Evolutionary conservation across 1,140 invertebrate genomes (phyloP).

Genomic region (Penaeus japonicus): DNA sequence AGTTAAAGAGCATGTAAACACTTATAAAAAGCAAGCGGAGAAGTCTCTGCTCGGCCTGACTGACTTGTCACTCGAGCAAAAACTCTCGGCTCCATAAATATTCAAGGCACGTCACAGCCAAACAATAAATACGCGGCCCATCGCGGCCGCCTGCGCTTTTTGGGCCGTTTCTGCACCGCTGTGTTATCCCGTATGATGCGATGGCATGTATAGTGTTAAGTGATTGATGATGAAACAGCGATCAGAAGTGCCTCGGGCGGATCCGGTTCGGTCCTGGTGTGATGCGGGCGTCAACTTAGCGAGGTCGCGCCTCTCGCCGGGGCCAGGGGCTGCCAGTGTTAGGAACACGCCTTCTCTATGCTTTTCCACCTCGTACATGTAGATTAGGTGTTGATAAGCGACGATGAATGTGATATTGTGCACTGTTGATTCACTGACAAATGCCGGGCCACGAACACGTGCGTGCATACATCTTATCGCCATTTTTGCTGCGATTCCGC

Average conservation of each 20-base stretch:
- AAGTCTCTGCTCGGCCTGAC: neutral
- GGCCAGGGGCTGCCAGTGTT: neutral
- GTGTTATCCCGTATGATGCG: neutral
- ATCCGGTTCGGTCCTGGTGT: too few relatives aligned
- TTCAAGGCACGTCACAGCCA: conserved; percentile 36
- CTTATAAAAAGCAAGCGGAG: neutral
- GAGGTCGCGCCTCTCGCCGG: neutral
- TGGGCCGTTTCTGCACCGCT: neutral
- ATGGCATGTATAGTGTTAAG: neutral
- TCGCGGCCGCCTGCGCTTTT: neutral
- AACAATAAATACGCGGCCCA: conserved; percentile 30
- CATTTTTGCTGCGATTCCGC: neutral
- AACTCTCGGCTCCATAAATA: conserved; percentile 37
- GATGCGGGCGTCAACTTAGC: neutral
- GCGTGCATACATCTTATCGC: neutral
- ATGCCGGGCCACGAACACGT: conserved; percentile 16
- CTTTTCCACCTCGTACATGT: neutral
- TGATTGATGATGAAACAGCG: neutral
- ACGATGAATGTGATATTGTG: conserved; percentile 54
- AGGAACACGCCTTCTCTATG: conserved; percentile 18
- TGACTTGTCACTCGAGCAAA: conserved; percentile 34
- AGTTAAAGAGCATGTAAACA: conserved; percentile 42
- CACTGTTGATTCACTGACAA: conserved; percentile 45
- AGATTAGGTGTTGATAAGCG: conserved; percentile 36
- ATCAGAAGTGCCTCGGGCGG: too few relatives aligned